These are phyloP conservation scores for Andrena chrysosceles DNA, from an alignment of 2,888 invertebrate species.

Conservation along the genomic window DNA sequence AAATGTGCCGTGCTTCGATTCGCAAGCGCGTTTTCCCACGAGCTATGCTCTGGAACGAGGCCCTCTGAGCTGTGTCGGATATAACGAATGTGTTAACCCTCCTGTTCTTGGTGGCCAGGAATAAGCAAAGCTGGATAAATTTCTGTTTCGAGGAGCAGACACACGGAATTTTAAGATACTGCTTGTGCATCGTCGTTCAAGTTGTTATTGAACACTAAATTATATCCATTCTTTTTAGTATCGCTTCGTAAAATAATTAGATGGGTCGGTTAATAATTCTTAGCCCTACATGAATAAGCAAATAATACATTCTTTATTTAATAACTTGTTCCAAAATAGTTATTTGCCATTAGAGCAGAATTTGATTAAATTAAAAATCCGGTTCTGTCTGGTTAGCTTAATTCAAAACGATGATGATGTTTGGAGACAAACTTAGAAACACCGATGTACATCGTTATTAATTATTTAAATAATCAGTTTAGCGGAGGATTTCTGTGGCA, in stretches of 20 bases:
- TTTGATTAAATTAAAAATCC: neutral
- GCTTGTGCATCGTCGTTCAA: too few relatives aligned
- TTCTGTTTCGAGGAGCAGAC: neutral
- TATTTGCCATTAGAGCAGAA: neutral
- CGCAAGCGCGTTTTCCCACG: conserved; percentile 68
- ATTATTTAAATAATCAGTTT: conserved; percentile 24
- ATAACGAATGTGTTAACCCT: conserved; percentile 34
- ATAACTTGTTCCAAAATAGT: too few relatives aligned
- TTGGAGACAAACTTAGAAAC: too few relatives aligned
- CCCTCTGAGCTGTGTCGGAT: conserved; percentile 41
- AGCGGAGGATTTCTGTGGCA: neutral
- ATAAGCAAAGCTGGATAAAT: conserved; percentile 16
- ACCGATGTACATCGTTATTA: neutral
- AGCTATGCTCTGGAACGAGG: conserved; percentile 42
- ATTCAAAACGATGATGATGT: too few relatives aligned
- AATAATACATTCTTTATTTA: too few relatives aligned
- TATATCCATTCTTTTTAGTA: too few relatives aligned
- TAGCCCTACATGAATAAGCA: too few relatives aligned
- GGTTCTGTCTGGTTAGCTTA: too few relatives aligned
- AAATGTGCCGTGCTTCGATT: conserved; percentile 67
- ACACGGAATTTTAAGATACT: neutral
- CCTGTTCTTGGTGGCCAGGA: conserved; percentile 5
- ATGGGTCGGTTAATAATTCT: too few relatives aligned
- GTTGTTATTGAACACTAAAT: neutral
- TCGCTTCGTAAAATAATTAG: too few relatives aligned